Percentiles rank a stretch among this genome's conserved stretches.
These are phyloP conservation scores for Acromyrmex charruanus DNA, from an alignment of 1,140 invertebrate species.

Conservation along the genomic window DNA sequence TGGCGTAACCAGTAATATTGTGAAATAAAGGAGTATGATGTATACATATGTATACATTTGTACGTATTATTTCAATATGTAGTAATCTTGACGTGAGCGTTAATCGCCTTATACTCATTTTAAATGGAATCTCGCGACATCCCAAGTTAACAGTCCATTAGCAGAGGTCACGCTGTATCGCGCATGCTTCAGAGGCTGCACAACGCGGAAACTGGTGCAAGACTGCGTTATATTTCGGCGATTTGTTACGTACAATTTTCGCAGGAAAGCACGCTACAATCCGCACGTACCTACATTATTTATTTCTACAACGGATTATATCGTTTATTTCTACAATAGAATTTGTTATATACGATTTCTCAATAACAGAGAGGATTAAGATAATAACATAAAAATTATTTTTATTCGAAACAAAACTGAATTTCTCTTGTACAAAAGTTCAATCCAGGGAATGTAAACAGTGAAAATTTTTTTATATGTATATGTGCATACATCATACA, in stretches of 20 bases:
- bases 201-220: conserved; percentile 35
- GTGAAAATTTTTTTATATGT: too few species aligned
- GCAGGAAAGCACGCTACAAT: not conserved
- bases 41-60: not conserved
- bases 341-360: not conserved
- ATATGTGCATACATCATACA: too few species aligned
- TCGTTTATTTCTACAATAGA: not conserved
- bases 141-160: conserved; percentile 64
- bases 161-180: conserved; percentile 39
- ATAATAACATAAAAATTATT: not conserved
- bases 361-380: not conserved
- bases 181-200: conserved; percentile 35
- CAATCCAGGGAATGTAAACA: not conserved
- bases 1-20: not conserved
- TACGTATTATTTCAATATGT: conserved; percentile 30
- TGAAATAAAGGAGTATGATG: not conserved
- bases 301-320: not conserved
- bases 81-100: conserved; percentile 21
- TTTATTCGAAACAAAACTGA: not conserved
- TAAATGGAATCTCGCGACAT: conserved; percentile 61
- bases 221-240: conserved; percentile 40
- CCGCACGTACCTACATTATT: not conserved
- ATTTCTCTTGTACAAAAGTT: not conserved
- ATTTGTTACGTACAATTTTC: conserved; percentile 35
- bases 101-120: conserved; percentile 65